These are phyloP conservation scores for Scomber scombrus DNA, from an alignment of 2,113 vertebrate species.

Conservation along the genomic window DNA sequence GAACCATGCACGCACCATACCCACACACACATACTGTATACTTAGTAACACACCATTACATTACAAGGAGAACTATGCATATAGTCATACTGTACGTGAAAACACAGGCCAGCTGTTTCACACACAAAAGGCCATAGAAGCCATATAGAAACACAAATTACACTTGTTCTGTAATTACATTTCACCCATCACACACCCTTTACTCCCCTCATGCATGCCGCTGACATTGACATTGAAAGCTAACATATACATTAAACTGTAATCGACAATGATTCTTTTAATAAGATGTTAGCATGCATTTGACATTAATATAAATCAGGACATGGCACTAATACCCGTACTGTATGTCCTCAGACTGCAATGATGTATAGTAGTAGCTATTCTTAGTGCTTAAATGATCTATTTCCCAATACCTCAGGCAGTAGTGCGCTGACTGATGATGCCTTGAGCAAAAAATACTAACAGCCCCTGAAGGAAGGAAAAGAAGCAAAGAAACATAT, in stretches of 20 bases:
- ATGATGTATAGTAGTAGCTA: slow-evolving; percentile 15
- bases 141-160: slow-evolving; percentile 9
- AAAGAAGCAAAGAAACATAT: slow-evolving; percentile 1
- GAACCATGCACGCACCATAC: not conserved
- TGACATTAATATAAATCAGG: slow-evolving; percentile 27
- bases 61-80: not conserved
- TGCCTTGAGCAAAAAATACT: slow-evolving; percentile 5
- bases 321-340: slow-evolving; percentile 22
- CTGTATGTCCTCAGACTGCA: not conserved
- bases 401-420: slow-evolving; percentile 44
- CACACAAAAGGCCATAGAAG: not conserved
- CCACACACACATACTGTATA: not conserved
- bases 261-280: slow-evolving; percentile 38
- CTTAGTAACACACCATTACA: slow-evolving; percentile 14
- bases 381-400: slow-evolving; percentile 48
- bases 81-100: not conserved
- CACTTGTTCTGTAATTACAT: slow-evolving; percentile 30
- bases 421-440: slow-evolving; percentile 29
- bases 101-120: slow-evolving; percentile 10
- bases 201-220: not conserved
- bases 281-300: slow-evolving; percentile 17
- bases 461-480: slow-evolving; percentile 20
- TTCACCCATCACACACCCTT: slow-evolving; percentile 5
- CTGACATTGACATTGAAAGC: slow-evolving; percentile 21
- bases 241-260: slow-evolving; percentile 5